Evolutionary conservation across 2,797 vertebrate genomes (phyloP), one percentile per base, ranked within the genome.

Genomic region (Acanthurus tractus): DNA sequence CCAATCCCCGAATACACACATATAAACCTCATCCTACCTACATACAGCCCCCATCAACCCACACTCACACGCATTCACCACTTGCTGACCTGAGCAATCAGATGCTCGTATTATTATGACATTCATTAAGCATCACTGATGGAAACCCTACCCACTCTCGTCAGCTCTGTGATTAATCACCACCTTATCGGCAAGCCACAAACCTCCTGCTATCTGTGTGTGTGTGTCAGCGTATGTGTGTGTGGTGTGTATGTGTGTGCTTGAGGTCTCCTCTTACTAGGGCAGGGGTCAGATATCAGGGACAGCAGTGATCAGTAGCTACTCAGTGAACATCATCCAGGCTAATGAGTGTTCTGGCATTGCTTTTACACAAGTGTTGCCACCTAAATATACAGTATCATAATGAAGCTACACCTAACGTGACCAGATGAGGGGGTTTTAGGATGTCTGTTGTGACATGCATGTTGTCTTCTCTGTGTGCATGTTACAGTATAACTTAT

Each of bases 131-230:
- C 71, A 71, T 72, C 74, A 69, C 74, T 88, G 89, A 91, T 85
- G 83, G 88, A 92, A 92, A 89, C 75, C 75, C 54, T 49, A 64
- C 87, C 79, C 68, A 70, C 76, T 79, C 83, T 78, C 76, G 85
- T 90, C 90, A 86, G 70, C 81, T 6, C 74, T 81, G 85, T 89
- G 83, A 93, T 94, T 93, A 93, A 92, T 94, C 91, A 93, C 80
- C 49, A 76, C 76, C 85, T 93, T 92, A 92, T 91, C 66, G 66
- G 82, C 83, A 72, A 75, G 68, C 74, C 52, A 55, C 86, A 84
- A 88, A 85, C 91, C 86, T 85, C 80, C 75, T 66, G 68, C 81
- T 88, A 57, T 85, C 70, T 63, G 44, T 77, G 25, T 77, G 53
- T 74, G 46, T 53, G 18, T 61, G 64, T 69, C 45, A 59, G 67